A percentile compares a stretch with the other conserved stretches of the same genome.
Conservation (phyloP, 1,140 invertebrate species). For the Drosophila kurseongensis region DNA sequence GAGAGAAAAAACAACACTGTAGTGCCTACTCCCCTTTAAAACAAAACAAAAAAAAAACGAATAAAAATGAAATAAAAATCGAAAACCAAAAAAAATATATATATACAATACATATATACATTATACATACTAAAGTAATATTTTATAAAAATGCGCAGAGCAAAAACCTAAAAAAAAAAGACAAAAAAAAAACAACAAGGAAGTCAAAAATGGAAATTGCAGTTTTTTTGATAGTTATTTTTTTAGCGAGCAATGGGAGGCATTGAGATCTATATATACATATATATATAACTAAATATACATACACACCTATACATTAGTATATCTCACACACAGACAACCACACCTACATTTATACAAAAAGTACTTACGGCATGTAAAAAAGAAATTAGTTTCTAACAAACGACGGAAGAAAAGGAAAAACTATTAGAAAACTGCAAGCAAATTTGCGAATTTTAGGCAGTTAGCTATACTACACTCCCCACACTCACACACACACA, state of each 20-base stretch:
- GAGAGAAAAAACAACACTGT: constrained; percentile 75
- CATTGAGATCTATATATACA: constrained; percentile 73
- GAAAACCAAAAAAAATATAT: constrained; percentile 65
- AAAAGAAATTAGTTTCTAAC: constrained; percentile 49
- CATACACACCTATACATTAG: constrained; percentile 60
- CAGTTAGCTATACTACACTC: constrained; percentile 47
- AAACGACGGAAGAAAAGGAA: constrained; percentile 13
- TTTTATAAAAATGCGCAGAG: constrained; percentile 71
- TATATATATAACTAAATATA: constrained; percentile 60
- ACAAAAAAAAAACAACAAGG: constrained; percentile 21
- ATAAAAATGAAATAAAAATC: constrained; percentile 51
- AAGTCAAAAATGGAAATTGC: constrained; percentile 70
- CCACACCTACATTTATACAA: constrained; percentile 30
- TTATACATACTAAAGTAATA: constrained; percentile 80
- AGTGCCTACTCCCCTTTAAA: constrained; percentile 77
- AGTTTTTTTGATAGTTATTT: constrained; percentile 82
- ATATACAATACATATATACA: constrained; percentile 79
- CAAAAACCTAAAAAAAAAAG: constrained; percentile 30
- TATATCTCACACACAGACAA: constrained; percentile 53
- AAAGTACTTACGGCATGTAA: constrained; percentile 47
- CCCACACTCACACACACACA: constrained; percentile 21
- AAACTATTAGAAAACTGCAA: constrained; percentile 34
- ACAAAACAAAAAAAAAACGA: constrained; percentile 44
- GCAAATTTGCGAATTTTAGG: constrained; percentile 25
- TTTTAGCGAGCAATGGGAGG: constrained; percentile 78